phyloP scores from a whole-genome alignment of 2,113 vertebrate genomes.

The Cebus imitator region DNA sequence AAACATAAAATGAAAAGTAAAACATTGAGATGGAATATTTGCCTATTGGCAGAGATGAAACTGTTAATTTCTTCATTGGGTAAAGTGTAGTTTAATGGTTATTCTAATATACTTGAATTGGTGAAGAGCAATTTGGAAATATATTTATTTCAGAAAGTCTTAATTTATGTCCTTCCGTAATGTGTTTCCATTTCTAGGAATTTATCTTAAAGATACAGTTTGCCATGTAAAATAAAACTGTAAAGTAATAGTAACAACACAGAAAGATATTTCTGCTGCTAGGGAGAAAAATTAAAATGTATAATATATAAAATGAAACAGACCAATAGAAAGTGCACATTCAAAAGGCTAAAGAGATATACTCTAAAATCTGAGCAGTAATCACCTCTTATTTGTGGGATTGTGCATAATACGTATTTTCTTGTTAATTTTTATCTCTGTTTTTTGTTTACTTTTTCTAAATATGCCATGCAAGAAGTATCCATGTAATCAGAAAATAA shows the following conservation, averaged over 20 bases:
- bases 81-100: background rate
- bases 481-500: conserved; percentile 11
- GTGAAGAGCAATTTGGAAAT: background rate
- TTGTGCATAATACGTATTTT: background rate
- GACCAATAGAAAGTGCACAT: background rate
- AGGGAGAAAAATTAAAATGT: background rate
- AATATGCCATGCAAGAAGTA: background rate
- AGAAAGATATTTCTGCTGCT: background rate
- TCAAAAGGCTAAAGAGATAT: background rate
- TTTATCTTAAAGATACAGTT: background rate
- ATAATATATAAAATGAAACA: background rate
- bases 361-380: background rate
- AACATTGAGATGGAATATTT: background rate
- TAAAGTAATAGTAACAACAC: background rate
- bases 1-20: conserved; percentile 29
- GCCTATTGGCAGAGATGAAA: background rate
- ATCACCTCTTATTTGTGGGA: background rate
- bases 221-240: background rate
- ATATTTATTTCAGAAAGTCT: background rate
- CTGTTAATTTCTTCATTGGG: background rate
- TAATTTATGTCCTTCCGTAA: background rate
- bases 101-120: background rate
- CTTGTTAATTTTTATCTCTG: background rate
- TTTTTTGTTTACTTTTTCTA: conserved; percentile 19
- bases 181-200: conserved; percentile 21